Percentiles rank a stretch among this genome's conserved stretches.
phyloP scores from a whole-genome alignment of 2,113 vertebrate genomes.

The Bagarius yarrelli region DNA sequence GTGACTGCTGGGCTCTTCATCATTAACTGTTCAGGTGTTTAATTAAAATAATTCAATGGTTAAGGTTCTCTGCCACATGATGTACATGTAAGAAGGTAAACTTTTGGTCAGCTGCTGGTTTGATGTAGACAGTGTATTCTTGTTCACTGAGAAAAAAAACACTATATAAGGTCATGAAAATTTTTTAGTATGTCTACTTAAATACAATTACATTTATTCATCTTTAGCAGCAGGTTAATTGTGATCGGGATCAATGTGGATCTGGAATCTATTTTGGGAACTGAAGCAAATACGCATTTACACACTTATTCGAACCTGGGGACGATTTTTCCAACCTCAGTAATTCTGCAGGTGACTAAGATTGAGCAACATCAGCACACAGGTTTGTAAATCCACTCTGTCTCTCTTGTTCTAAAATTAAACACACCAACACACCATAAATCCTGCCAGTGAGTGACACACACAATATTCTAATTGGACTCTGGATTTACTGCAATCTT shows the following conservation, averaged over 20 bases:
- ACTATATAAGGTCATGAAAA: neutral
- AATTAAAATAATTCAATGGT: too few relatives aligned
- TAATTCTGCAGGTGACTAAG: neutral
- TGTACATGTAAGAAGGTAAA: too few relatives aligned
- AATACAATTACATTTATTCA: neutral
- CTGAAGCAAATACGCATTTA: neutral
- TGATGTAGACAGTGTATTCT: neutral
- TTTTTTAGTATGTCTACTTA: neutral
- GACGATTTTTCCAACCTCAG: neutral
- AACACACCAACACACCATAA: neutral
- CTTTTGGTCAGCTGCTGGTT: neutral
- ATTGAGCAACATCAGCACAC: neutral
- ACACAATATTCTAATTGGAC: neutral
- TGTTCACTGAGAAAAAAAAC: too few relatives aligned
- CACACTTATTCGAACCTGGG: neutral
- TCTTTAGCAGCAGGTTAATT: neutral
- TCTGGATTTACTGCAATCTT: neutral
- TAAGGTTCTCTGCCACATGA: too few relatives aligned
- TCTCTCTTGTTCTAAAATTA: neutral
- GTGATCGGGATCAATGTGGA: neutral
- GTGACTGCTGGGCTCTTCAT: too few relatives aligned
- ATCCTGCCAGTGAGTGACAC: neutral
- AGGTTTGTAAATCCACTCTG: neutral
- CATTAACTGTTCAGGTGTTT: too few relatives aligned
- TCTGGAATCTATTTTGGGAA: neutral